phyloP scores from a whole-genome alignment of 30 jellyfish, hydroid and myxozoan genomes.

The Turritopsis rubra region DNA sequence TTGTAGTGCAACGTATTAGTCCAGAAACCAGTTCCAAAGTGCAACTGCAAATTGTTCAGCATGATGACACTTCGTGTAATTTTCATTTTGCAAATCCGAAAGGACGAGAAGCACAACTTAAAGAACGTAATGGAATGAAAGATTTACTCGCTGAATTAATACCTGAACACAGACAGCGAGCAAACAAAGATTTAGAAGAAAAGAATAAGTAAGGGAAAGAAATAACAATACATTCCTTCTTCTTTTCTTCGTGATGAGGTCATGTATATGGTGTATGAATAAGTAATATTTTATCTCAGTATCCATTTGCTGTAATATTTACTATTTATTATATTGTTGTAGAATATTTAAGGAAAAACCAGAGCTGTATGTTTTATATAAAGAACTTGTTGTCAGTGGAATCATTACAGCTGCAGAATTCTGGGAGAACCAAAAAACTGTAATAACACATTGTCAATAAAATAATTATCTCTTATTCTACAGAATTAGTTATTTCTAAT shows the following conservation, averaged over 20 bases:
- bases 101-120: conserved; percentile 74
- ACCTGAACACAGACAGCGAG: conserved; percentile 87
- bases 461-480: no score
- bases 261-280: no score
- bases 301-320: no score
- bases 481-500: no score
- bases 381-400: conserved; percentile 87
- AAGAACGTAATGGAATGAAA: conserved; percentile 77
- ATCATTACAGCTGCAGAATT: conserved; percentile 90
- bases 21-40: conserved; percentile 98
- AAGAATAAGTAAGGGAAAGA: conserved; percentile 82
- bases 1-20: conserved; percentile 87
- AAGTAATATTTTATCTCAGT: no score
- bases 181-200: conserved; percentile 88
- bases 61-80: conserved; percentile 61
- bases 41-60: conserved; percentile 86
- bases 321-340: no score
- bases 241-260: no score
- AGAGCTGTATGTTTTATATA: conserved; percentile 76
- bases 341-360: conserved; percentile 81
- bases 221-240: no score
- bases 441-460: neutral
- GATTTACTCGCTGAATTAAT: conserved; percentile 82
- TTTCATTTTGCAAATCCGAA: conserved; percentile 79
- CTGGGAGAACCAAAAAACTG: conserved; percentile 79